These are phyloP conservation scores for Empis stercorea DNA, from an alignment of 2,888 invertebrate genomes.

Conservation along the genomic window DNA sequence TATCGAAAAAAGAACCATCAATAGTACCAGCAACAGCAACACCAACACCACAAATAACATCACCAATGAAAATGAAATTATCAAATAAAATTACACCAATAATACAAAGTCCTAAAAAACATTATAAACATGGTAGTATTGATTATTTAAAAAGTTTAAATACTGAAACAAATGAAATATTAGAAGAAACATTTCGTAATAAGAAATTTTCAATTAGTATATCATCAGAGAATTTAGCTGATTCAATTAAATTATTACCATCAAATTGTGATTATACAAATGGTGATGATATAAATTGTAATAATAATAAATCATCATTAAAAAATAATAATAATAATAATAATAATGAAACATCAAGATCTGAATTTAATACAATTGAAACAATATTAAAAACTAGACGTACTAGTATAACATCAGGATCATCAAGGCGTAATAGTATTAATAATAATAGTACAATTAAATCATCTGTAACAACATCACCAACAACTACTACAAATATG, in stretches of 20 bases:
- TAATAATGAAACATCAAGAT: not conserved
- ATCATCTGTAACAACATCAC: not conserved
- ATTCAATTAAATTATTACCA: too few relatives aligned
- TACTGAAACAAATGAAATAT: not conserved
- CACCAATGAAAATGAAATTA: not conserved
- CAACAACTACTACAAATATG: too few relatives aligned
- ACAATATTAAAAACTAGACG: not conserved
- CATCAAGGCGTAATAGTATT: too few relatives aligned
- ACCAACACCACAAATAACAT: too few relatives aligned
- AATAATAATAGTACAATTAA: not conserved
- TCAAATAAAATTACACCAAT: not conserved
- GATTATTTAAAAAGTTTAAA: not conserved
- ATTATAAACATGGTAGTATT: not conserved
- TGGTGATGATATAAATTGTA: not conserved
- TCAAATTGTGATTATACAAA: not conserved
- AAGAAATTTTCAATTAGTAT: not conserved
- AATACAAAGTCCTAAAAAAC: not conserved
- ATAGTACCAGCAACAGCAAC: too few relatives aligned
- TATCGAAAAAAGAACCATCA: too few relatives aligned
- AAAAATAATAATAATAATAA: not conserved
- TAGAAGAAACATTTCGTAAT: not conserved
- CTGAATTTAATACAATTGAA: not conserved
- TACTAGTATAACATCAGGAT: too few relatives aligned
- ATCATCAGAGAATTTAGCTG: too few relatives aligned
- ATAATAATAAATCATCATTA: too few relatives aligned